phyloP scores from a whole-genome alignment of 2,797 vertebrate genomes.

The Pangasius sanitwongsei region DNA sequence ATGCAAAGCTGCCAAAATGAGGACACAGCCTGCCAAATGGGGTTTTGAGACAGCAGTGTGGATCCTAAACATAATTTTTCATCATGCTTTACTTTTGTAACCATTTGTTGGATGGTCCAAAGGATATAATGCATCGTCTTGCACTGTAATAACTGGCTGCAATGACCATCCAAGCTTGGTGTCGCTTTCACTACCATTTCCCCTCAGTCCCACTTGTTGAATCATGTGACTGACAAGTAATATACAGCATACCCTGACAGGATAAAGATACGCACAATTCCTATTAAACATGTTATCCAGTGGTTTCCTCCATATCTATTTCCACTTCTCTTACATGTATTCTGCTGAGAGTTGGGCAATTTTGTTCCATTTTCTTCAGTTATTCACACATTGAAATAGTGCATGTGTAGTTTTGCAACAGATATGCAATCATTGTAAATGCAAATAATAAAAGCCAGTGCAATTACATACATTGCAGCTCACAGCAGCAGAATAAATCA shows the following conservation, averaged over 20 bases:
- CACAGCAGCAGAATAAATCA: slow-evolving; percentile 32
- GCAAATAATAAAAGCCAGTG: background rate
- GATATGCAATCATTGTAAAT: slow-evolving; percentile 41
- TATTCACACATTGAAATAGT: background rate
- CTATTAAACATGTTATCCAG: slow-evolving; percentile 3
- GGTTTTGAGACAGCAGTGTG: background rate
- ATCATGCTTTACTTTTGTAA: slow-evolving; percentile 3
- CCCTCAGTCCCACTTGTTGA: background rate
- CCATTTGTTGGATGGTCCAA: background rate
- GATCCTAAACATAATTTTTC: slow-evolving; percentile 7
- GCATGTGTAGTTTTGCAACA: background rate
- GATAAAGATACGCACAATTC: slow-evolving; percentile 4
- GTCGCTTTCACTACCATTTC: background rate
- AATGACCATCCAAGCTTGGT: background rate
- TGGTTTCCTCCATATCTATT: background rate
- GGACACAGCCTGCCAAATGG: background rate
- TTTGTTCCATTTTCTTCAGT: slow-evolving; percentile 5
- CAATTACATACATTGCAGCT: background rate
- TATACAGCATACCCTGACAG: background rate
- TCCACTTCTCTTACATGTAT: slow-evolving; percentile 3
- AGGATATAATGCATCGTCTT: background rate
- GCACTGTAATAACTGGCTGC: background rate
- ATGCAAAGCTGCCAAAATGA: slow-evolving; percentile 19
- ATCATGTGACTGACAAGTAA: slow-evolving; percentile 17
- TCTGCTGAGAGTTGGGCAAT: slow-evolving; percentile 19